These are phyloP conservation scores for Leptoteleia sp. DNA, from an alignment of 1,140 invertebrate genomes.

Conservation along the genomic window DNA sequence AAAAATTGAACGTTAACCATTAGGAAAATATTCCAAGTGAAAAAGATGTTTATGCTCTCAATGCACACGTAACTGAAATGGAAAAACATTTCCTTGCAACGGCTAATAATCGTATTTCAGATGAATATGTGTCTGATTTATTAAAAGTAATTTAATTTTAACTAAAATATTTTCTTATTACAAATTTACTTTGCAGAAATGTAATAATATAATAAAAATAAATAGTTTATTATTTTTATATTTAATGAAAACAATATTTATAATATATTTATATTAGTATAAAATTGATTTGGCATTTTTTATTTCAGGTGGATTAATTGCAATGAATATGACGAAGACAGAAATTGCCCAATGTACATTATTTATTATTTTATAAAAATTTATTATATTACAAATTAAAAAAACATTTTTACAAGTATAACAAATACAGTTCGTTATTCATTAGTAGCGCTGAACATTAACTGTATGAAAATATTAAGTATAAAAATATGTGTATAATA, in stretches of 20 bases:
- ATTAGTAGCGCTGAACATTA: too few relatives aligned
- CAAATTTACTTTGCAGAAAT: too few relatives aligned
- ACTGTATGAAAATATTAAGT: slow-evolving; percentile 8
- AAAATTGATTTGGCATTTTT: neutral
- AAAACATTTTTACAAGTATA: too few relatives aligned
- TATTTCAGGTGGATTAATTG: slow-evolving; percentile 2
- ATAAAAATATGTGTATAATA: slow-evolving; percentile 12
- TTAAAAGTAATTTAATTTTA: slow-evolving; percentile 1
- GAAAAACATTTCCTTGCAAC: too few relatives aligned
- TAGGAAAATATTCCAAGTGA: slow-evolving; percentile 19
- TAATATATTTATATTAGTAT: too few relatives aligned
- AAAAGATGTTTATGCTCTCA: slow-evolving; percentile 13
- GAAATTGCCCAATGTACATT: neutral
- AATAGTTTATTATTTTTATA: too few relatives aligned
- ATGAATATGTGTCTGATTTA: slow-evolving; percentile 1
- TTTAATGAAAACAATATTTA: too few relatives aligned
- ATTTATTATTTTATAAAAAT: neutral
- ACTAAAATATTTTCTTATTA: too few relatives aligned
- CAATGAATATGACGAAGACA: neutral
- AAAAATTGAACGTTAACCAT: neutral
- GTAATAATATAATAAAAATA: too few relatives aligned
- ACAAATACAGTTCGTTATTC: too few relatives aligned
- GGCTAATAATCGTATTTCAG: too few relatives aligned
- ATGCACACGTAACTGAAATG: neutral
- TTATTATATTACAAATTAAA: neutral